Percentiles rank a stretch among this genome's conserved stretches.
These are phyloP conservation scores for Zoanthus sansibaricus DNA, from an alignment of 92 coral and sea anemone species.

Conservation along the genomic window DNA sequence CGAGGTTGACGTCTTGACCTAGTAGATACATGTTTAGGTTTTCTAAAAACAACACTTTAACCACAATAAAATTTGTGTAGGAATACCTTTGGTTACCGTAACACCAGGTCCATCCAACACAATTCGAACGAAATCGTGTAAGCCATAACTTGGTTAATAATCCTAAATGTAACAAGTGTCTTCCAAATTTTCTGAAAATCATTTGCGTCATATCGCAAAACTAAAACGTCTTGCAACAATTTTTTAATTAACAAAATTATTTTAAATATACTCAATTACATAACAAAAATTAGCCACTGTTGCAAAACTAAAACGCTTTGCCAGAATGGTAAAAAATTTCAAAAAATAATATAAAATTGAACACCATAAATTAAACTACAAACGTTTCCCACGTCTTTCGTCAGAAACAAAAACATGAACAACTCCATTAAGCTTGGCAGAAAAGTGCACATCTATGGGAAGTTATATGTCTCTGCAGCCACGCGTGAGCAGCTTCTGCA, in stretches of 20 bases:
- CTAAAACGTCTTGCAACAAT: constrained; percentile 28
- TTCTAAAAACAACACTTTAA: too few relatives aligned
- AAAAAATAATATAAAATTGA: neutral
- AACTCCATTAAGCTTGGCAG: constrained; percentile 25
- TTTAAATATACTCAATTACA: neutral
- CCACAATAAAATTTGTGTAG: too few relatives aligned
- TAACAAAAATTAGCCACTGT: neutral
- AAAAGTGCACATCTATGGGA: constrained; percentile 41
- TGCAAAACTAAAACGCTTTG: constrained; percentile 36
- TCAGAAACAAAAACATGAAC: neutral
- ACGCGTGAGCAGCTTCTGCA: constrained; percentile 26
- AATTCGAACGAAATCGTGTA: too few relatives aligned
- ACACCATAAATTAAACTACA: neutral
- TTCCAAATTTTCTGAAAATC: too few relatives aligned
- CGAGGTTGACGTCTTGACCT: too few relatives aligned
- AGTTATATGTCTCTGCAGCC: constrained; percentile 29
- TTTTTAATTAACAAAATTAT: neutral
- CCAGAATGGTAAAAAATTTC: neutral
- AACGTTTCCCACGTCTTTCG: neutral
- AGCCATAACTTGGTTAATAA: too few relatives aligned
- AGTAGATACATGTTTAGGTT: too few relatives aligned
- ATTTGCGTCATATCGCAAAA: neutral
- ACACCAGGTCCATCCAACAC: too few relatives aligned
- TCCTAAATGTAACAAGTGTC: too few relatives aligned
- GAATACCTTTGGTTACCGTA: too few relatives aligned